Conservation (phyloP, 1,140 invertebrate species). For the Megalopta genalis region DNA sequence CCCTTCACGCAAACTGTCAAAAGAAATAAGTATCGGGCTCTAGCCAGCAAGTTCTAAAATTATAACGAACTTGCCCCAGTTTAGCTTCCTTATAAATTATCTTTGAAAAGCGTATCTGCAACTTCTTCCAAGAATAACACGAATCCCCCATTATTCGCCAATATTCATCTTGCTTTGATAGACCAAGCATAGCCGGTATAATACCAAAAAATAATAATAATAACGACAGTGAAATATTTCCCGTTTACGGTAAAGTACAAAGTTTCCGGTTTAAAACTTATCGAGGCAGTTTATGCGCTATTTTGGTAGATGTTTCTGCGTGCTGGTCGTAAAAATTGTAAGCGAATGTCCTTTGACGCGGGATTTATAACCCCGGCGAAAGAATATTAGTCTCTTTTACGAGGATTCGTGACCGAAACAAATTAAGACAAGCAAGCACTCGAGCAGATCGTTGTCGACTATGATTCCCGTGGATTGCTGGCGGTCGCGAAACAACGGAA, state of each 20-base stretch:
- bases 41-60: too few relatives aligned
- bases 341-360: constrained; percentile 3
- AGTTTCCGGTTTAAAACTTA: neutral
- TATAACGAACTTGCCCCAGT: too few relatives aligned
- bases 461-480: constrained; percentile 20
- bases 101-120: too few relatives aligned
- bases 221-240: neutral
- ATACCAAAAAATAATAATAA: neutral
- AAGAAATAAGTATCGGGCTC: too few relatives aligned
- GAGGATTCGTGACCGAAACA: constrained; percentile 26
- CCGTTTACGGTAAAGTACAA: neutral
- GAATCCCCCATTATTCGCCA: too few relatives aligned
- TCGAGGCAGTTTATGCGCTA: neutral
- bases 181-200: neutral
- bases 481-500: neutral
- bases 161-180: too few relatives aligned
- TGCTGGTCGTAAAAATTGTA: constrained; percentile 5
- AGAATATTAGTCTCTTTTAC: constrained; percentile 28
- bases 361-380: constrained; percentile 15
- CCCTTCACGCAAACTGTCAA: too few relatives aligned
- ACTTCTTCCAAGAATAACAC: too few relatives aligned
- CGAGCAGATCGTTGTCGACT: neutral
- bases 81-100: too few relatives aligned
- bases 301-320: neutral
- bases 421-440: constrained; percentile 24